Evolutionary conservation across 2,113 vertebrate species (phyloP), one percentile per base, ranked within the genome.

Genomic region (Isichthys henryi): DNA sequence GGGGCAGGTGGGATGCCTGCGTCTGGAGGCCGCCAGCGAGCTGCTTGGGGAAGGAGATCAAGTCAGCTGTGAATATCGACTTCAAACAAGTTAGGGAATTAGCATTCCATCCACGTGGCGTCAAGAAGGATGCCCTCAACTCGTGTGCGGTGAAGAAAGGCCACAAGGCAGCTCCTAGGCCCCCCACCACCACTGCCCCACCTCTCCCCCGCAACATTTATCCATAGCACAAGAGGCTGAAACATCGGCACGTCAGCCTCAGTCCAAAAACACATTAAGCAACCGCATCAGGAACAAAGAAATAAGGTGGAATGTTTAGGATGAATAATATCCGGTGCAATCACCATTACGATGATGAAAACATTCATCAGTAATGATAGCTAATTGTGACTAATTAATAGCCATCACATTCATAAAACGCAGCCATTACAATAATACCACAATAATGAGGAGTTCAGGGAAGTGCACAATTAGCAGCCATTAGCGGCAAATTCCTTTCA

Each of bases 391-490:
- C 45, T 27, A 52, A 50, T 85, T 49, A 50, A 52, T 52, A 86
- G 50, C 49, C 13, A 53, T 86, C n/a, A 86, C 8, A 23, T 23
- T 86, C 45, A 23, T 53, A 31, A 21, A 56, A 87, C 35, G 19
- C 50, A 87, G 39, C 35, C 21, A 43, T 58, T 53, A 43, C 31
- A 53, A 52, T 43, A 56, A 87, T 58, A 39, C 52, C 31, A 39
- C 35, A 11, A 21, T 87, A 56, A n/a, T 87, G 35, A 58, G 35
- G 35, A 56, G 86, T 53, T 87, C 86, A 87, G 15, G 50, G 31
- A 87, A 87, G 49, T 35, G 15, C 17, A 23, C 53, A 87, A 87
- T 58, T 87, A 87, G 31, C 74, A 53, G 86, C 31, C 74, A 87
- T 58, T 52, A 56, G 45, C 52, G 7, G 31, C 39, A 87, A 39